A percentile compares a stretch with the other conserved stretches of the same genome.
These are phyloP conservation scores for Sciurus vulgaris DNA, from an alignment of 2,797 vertebrate species.

Conservation along the genomic window DNA sequence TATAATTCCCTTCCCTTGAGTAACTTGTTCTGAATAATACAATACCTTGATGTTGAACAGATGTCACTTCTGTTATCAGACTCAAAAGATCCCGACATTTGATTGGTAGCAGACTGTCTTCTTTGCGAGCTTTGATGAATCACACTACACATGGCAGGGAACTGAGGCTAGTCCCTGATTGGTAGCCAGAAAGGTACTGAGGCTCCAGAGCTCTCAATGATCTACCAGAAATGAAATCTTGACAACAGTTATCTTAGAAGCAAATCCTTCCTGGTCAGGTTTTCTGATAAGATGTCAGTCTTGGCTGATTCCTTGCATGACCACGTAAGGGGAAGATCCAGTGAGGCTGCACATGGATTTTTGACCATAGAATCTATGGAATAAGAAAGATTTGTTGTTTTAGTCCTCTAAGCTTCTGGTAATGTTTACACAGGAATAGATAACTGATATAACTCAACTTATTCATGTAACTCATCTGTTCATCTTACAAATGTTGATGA, in stretches of 20 bases:
- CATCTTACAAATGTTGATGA: background rate
- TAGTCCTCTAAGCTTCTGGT: background rate
- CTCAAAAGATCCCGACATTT: background rate
- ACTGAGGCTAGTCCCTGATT: background rate
- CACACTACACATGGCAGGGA: background rate
- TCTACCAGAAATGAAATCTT: background rate
- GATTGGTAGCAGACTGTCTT: background rate
- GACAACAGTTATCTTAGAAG: background rate
- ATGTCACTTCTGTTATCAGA: background rate
- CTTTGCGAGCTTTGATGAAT: background rate
- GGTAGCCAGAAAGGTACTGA: background rate
- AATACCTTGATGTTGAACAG: background rate
- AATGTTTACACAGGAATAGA: background rate
- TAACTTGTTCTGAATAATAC: background rate
- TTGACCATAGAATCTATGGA: background rate
- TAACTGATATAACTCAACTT: background rate
- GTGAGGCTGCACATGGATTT: background rate
- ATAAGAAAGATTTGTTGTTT: background rate
- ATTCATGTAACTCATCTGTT: slow-evolving; percentile 17
- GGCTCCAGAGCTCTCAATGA: background rate
- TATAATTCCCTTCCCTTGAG: background rate
- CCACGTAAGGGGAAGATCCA: background rate
- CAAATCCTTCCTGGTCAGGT: background rate
- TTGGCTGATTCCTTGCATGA: background rate
- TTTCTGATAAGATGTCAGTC: background rate